A percentile compares a stretch with the other conserved stretches of the same genome.
Evolutionary conservation across 2,113 vertebrate species (phyloP).

Genomic region (Tychaedon coryphoeus): DNA sequence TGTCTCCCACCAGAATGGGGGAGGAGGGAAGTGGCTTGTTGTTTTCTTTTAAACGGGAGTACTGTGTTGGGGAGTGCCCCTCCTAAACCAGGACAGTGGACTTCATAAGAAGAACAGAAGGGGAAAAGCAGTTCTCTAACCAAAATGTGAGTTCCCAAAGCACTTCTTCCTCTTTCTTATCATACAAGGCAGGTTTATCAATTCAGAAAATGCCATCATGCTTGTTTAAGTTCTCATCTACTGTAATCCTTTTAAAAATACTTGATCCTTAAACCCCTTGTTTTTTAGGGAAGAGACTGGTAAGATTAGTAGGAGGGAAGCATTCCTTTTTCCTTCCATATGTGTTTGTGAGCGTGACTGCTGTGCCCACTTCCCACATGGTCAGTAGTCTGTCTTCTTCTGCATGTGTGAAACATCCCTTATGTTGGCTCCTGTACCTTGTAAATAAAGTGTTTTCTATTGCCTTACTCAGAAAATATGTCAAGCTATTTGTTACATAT

Average conservation of each 20-base stretch:
- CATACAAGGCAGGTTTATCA: not conserved
- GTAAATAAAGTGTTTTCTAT: slow-evolving; percentile 40
- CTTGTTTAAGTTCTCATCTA: not conserved
- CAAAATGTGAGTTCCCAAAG: not conserved
- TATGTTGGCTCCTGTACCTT: slow-evolving; percentile 11
- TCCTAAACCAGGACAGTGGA: not conserved
- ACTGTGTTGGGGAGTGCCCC: not conserved
- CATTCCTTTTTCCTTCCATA: not conserved
- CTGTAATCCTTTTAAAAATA: not conserved
- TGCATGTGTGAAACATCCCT: slow-evolving; percentile 48
- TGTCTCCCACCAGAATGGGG: not conserved
- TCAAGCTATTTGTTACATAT: not conserved
- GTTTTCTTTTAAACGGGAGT: not conserved
- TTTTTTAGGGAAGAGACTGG: not conserved
- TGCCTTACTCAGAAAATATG: slow-evolving; percentile 57
- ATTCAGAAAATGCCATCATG: not conserved
- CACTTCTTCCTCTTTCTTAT: not conserved
- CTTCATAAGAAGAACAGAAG: not conserved
- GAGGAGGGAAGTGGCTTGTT: not conserved
- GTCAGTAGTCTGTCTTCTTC: slow-evolving; percentile 41
- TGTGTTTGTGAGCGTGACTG: not conserved
- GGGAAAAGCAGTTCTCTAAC: not conserved
- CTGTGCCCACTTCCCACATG: slow-evolving; percentile 57
- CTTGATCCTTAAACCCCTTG: not conserved
- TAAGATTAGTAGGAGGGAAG: slow-evolving; percentile 16